These are phyloP conservation scores for Neoitamus cyanurus DNA, from an alignment of 2,888 invertebrate genomes.

Conservation along the genomic window DNA sequence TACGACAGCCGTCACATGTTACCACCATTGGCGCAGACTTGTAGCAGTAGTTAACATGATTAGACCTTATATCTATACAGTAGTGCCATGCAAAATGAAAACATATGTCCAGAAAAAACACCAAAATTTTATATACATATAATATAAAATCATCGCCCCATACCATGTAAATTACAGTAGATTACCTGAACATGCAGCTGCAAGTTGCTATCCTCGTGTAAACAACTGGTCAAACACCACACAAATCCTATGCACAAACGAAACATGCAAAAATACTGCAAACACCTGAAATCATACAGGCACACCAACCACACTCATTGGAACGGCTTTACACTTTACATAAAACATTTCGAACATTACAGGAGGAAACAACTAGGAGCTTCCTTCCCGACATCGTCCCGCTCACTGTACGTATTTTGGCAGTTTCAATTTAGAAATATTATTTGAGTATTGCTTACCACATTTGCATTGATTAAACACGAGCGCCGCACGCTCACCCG, in stretches of 20 bases:
- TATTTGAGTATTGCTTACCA: slow-evolving; percentile 37
- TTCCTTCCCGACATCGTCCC: slow-evolving; percentile 37
- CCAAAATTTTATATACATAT: slow-evolving; percentile 10
- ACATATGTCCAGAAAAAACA: neutral
- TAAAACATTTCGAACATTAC: slow-evolving; percentile 35
- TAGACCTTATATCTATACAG: neutral
- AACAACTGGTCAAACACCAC: neutral
- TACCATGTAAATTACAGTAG: slow-evolving; percentile 31
- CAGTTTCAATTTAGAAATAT: slow-evolving; percentile 24
- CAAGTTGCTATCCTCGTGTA: slow-evolving; percentile 38
- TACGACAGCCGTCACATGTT: slow-evolving; percentile 28
- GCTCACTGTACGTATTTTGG: slow-evolving; percentile 46
- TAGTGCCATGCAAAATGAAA: slow-evolving; percentile 1
- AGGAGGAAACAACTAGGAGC: slow-evolving; percentile 45
- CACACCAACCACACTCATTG: neutral
- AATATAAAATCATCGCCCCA: neutral
- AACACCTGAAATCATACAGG: neutral
- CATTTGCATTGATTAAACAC: slow-evolving; percentile 30
- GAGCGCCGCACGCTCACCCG: neutral
- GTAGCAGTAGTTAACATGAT: slow-evolving; percentile 19
- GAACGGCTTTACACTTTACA: slow-evolving; percentile 29
- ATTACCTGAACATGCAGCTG: slow-evolving; percentile 9
- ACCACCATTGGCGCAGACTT: slow-evolving; percentile 32
- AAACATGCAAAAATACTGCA: neutral
- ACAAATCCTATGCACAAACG: neutral